Conservation (phyloP, 2,113 vertebrate genomes). For the Plecotus auritus region DNA sequence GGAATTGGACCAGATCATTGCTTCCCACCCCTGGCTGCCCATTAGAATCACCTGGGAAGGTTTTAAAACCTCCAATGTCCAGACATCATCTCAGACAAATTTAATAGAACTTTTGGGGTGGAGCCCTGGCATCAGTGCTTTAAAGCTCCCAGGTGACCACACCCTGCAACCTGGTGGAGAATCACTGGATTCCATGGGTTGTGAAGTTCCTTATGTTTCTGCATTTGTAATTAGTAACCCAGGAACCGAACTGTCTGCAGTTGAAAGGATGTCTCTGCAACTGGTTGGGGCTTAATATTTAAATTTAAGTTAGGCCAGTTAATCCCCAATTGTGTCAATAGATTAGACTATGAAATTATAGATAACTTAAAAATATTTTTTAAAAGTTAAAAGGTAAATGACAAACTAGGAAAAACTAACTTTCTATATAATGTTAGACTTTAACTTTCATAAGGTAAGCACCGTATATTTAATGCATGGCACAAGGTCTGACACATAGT, state of each 20-base stretch:
- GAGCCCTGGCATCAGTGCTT: background rate
- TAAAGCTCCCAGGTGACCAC: background rate
- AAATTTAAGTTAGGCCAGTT: background rate
- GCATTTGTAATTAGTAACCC: conserved; percentile 13
- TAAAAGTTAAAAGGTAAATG: background rate
- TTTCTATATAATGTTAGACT: background rate
- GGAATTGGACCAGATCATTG: background rate
- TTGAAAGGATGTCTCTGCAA: background rate
- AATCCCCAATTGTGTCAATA: background rate
- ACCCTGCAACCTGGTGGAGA: background rate
- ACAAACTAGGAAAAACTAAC: background rate
- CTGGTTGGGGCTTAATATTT: background rate
- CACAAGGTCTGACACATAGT: background rate
- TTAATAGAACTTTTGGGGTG: background rate
- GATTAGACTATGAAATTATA: background rate
- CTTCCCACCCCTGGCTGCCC: background rate
- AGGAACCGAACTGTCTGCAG: background rate
- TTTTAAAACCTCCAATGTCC: background rate
- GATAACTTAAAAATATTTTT: background rate
- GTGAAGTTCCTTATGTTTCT: background rate
- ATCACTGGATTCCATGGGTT: background rate
- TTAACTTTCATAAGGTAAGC: background rate
- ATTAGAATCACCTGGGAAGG: background rate
- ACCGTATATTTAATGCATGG: background rate
- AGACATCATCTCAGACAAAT: background rate